These are phyloP conservation scores for Leptoteleia sp. DNA, from an alignment of 1,140 invertebrate species.

Conservation along the genomic window DNA sequence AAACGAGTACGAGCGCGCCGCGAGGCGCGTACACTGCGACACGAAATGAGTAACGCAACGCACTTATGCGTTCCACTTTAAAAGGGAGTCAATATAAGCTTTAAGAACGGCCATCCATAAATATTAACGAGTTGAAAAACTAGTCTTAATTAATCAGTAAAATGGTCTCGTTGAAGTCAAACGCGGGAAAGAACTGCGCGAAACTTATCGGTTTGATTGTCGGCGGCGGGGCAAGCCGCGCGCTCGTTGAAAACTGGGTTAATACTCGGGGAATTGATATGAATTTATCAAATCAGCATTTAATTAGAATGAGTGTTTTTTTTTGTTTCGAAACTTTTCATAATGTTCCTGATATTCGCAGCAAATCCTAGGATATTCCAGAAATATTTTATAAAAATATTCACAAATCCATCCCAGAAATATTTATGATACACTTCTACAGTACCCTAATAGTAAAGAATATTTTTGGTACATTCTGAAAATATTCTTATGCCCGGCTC, in stretches of 20 bases:
- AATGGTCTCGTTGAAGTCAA: constrained; percentile 38
- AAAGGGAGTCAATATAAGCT: constrained; percentile 57
- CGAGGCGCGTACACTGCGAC: constrained; percentile 41
- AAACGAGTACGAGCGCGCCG: constrained; percentile 31
- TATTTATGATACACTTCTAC: too few relatives aligned
- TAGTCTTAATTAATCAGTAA: constrained; percentile 60
- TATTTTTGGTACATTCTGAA: too few relatives aligned
- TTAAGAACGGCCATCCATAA: constrained; percentile 47
- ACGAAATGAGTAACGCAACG: constrained; percentile 59
- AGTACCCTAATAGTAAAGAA: too few relatives aligned
- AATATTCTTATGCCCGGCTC: too few relatives aligned
- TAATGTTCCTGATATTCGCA: too few relatives aligned
- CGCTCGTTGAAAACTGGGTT: constrained; percentile 22
- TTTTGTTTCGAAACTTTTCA: too few relatives aligned
- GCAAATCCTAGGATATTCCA: too few relatives aligned
- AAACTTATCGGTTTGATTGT: constrained; percentile 34
- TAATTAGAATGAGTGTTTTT: too few relatives aligned
- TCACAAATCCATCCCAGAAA: too few relatives aligned
- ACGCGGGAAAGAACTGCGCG: constrained; percentile 17
- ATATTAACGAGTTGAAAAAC: constrained; percentile 60
- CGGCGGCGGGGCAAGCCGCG: too few relatives aligned
- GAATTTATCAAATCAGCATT: too few relatives aligned
- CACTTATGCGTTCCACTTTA: constrained; percentile 59
- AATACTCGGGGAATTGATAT: constrained; percentile 2
- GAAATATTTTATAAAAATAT: too few relatives aligned